phyloP scores from a whole-genome alignment of 2,113 vertebrate genomes.

The Dinomys branickii region DNA sequence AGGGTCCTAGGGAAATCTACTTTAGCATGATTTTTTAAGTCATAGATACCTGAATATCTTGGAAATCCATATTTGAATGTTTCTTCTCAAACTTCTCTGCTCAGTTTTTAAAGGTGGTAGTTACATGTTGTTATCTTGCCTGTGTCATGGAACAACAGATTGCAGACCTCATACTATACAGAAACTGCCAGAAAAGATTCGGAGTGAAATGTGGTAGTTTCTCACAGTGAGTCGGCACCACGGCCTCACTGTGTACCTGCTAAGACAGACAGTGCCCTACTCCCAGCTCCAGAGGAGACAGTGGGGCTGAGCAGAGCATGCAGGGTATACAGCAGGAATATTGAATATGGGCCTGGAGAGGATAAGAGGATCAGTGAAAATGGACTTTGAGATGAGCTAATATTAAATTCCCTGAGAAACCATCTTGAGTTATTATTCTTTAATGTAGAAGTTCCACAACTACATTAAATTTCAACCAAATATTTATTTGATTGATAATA shows the following conservation, averaged over 20 bases:
- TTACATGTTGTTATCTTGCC: background rate
- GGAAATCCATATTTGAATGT: background rate
- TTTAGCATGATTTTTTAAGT: background rate
- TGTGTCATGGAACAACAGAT: background rate
- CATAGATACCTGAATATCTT: background rate
- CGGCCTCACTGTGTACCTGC: background rate
- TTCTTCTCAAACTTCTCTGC: background rate
- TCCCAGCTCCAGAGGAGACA: background rate
- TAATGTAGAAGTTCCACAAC: background rate
- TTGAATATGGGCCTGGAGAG: background rate
- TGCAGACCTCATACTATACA: background rate
- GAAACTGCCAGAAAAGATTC: conserved; percentile 17
- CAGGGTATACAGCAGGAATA: background rate
- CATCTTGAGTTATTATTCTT: background rate
- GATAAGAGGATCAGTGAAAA: background rate
- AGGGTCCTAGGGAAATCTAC: background rate
- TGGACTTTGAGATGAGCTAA: conserved; percentile 30
- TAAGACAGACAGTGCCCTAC: background rate
- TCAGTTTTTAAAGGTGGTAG: background rate
- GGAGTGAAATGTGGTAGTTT: background rate
- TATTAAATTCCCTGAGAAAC: conserved; percentile 46
- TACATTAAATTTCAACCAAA: conserved; percentile 41
- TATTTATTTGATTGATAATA: background rate
- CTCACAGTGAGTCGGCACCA: background rate
- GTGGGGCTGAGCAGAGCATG: background rate